A percentile compares a stretch with the other conserved stretches of the same genome.
Evolutionary conservation across 2,113 vertebrate species (phyloP).

Genomic region (Paramormyrops kingsleyae): DNA sequence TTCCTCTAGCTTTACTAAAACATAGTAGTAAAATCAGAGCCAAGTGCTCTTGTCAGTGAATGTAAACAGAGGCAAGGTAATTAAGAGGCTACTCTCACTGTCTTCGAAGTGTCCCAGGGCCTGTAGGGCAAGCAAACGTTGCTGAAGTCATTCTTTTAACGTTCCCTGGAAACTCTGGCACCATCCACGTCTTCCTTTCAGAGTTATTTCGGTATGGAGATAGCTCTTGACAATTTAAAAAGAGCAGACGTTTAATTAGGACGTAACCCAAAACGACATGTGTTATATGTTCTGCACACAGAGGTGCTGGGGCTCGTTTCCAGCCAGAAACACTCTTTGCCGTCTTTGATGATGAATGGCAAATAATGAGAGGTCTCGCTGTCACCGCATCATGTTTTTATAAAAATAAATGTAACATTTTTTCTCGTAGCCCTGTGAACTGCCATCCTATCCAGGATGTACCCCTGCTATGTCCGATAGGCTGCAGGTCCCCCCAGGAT

Average conservation of each 20-base stretch:
- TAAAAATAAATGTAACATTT: neutral
- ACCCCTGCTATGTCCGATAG: neutral
- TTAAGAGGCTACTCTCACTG: neutral
- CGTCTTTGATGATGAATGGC: neutral
- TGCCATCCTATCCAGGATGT: neutral
- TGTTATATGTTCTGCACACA: neutral
- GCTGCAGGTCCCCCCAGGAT: neutral
- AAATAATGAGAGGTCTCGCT: neutral
- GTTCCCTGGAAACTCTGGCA: neutral
- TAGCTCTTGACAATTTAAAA: slow-evolving; percentile 7
- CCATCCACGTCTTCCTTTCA: neutral
- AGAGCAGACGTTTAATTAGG: slow-evolving; percentile 25
- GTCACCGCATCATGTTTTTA: neutral
- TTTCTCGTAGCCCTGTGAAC: neutral
- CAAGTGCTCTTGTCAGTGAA: slow-evolving; percentile 5
- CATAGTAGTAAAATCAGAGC: neutral
- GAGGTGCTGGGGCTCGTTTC: neutral
- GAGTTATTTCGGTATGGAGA: slow-evolving; percentile 24
- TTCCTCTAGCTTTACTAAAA: slow-evolving; percentile 2
- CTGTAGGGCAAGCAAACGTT: neutral
- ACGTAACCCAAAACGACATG: slow-evolving; percentile 19
- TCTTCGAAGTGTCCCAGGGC: neutral
- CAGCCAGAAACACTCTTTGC: neutral
- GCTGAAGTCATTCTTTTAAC: neutral
- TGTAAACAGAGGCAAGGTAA: neutral